Conservation (phyloP, 2,113 vertebrate genomes). For the Fukomys damarensis region DNA sequence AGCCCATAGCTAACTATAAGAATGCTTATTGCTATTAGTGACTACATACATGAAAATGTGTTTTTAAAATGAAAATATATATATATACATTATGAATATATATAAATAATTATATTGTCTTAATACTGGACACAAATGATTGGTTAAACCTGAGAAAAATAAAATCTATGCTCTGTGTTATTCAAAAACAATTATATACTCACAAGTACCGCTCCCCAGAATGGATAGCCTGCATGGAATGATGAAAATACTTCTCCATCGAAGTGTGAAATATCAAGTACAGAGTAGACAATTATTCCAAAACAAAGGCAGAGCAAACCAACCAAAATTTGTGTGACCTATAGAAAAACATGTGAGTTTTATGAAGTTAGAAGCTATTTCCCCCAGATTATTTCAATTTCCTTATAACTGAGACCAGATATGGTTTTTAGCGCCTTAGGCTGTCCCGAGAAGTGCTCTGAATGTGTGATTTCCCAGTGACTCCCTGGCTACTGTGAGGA, state of each 20-base stretch:
- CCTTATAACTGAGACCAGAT: neutral
- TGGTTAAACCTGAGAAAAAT: neutral
- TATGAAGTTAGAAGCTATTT: slow-evolving; percentile 38
- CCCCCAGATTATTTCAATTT: neutral
- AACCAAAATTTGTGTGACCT: slow-evolving; percentile 77
- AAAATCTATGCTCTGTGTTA: neutral
- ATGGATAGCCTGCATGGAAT: slow-evolving; percentile 66
- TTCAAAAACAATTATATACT: slow-evolving; percentile 61
- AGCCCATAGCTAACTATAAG: neutral
- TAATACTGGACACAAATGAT: neutral
- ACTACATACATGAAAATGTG: neutral
- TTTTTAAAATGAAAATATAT: neutral
- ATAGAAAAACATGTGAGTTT: slow-evolving; percentile 29
- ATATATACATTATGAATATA: too few species aligned
- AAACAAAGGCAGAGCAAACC: slow-evolving; percentile 62
- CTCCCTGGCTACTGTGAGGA: neutral
- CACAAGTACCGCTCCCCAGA: slow-evolving; percentile 77
- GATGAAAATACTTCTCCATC: slow-evolving; percentile 15
- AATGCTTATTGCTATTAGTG: neutral
- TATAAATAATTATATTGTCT: neutral
- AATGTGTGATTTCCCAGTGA: neutral
- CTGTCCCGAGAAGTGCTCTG: neutral
- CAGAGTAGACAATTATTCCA: slow-evolving; percentile 39
- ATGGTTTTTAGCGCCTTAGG: neutral
- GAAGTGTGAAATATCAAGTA: neutral